A percentile compares a stretch with the other conserved stretches of the same genome.
phyloP scores from a whole-genome alignment of 1,140 invertebrate genomes.

The Solenopsis fugax region DNA sequence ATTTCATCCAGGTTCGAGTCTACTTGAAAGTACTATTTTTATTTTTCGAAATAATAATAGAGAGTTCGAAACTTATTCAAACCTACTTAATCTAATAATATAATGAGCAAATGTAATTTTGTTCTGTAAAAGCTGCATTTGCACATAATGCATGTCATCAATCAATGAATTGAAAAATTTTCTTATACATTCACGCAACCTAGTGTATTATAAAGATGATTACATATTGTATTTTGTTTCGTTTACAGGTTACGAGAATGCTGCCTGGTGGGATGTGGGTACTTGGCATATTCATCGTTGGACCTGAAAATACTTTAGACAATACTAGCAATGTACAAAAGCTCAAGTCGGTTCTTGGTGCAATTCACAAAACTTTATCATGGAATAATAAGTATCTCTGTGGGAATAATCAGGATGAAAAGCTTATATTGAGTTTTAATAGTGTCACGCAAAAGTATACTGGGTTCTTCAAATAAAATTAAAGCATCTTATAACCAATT shows the following conservation, averaged over 20 bases:
- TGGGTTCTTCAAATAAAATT: not conserved
- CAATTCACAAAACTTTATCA: slow-evolving; percentile 87
- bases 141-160: too few species aligned
- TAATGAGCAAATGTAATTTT: too few species aligned
- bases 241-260: slow-evolving; percentile 91
- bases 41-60: too few species aligned
- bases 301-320: slow-evolving; percentile 89
- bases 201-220: not conserved
- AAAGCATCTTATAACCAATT: slow-evolving; percentile 70
- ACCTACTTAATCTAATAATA: too few species aligned
- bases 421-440: slow-evolving; percentile 87
- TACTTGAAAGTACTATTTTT: too few species aligned
- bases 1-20: too few species aligned
- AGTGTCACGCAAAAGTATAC: slow-evolving; percentile 84
- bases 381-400: slow-evolving; percentile 87
- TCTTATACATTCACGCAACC: not conserved
- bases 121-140: too few species aligned
- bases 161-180: too few species aligned
- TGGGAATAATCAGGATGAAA: slow-evolving; percentile 86
- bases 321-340: slow-evolving; percentile 84
- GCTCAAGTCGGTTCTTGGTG: slow-evolving; percentile 87
- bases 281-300: slow-evolving; percentile 89
- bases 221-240: slow-evolving; percentile 28
- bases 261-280: slow-evolving; percentile 93
- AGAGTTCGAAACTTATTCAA: too few species aligned